phyloP scores from a whole-genome alignment of 2,113 vertebrate species.

The Rhinogobius similis region DNA sequence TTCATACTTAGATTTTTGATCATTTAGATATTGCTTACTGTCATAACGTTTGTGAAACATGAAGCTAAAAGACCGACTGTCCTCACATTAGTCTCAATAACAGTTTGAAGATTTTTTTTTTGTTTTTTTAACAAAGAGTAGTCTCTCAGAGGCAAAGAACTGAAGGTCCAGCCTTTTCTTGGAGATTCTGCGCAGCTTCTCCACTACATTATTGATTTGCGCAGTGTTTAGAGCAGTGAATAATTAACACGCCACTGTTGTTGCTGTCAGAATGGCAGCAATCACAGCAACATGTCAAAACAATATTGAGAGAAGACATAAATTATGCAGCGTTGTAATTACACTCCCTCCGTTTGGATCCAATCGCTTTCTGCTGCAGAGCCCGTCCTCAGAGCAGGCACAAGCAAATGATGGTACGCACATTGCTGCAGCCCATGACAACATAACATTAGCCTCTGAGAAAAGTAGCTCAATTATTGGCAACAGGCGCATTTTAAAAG shows the following conservation, averaged over 20 bases:
- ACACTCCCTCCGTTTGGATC: conserved; percentile 41
- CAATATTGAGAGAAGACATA: conserved; percentile 64
- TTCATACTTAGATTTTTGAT: too few relatives aligned
- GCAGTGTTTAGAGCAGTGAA: conserved; percentile 61
- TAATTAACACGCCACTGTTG: conserved; percentile 66
- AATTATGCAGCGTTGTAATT: conserved; percentile 68
- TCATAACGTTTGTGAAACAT: background rate
- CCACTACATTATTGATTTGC: conserved; percentile 70
- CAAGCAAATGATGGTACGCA: conserved; percentile 8
- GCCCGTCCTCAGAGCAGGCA: background rate
- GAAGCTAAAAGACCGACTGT: background rate
- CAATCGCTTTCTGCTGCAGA: conserved; percentile 22
- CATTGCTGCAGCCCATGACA: background rate
- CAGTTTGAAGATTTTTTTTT: conserved; percentile 6
- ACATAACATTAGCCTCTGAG: background rate
- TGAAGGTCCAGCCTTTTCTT: conserved; percentile 12
- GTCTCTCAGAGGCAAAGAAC: conserved; percentile 15
- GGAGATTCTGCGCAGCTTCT: conserved; percentile 46
- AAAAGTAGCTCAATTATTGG: background rate
- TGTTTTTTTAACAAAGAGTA: conserved; percentile 17
- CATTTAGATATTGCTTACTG: background rate
- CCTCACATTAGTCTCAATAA: conserved; percentile 6
- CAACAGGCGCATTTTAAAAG: background rate
- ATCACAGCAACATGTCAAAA: conserved; percentile 62
- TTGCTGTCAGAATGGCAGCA: conserved; percentile 47